These are phyloP conservation scores for Dyspetes luteomarginatus DNA, from an alignment of 2,888 invertebrate species.

Conservation along the genomic window DNA sequence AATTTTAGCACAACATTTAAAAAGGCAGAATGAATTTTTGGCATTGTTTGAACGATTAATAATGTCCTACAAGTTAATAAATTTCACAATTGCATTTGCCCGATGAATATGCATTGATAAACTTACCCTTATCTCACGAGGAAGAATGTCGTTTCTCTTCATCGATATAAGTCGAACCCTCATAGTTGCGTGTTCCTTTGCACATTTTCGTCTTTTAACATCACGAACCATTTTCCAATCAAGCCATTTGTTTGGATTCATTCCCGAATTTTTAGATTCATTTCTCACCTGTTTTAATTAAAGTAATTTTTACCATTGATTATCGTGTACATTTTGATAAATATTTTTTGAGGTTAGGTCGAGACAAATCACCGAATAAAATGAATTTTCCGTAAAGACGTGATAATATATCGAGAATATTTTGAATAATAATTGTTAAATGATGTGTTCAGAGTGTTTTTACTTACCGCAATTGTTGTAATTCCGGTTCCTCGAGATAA, in stretches of 20 bases:
- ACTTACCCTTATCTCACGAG: slow-evolving; percentile 87
- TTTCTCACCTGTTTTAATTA: slow-evolving; percentile 41
- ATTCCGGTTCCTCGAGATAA: slow-evolving; percentile 35
- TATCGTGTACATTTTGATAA: neutral
- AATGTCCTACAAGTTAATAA: neutral
- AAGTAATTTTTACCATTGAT: neutral
- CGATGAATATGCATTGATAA: neutral
- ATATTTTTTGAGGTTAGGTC: slow-evolving; percentile 56
- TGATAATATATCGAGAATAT: neutral
- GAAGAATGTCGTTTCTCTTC: slow-evolving; percentile 93
- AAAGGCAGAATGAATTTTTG: too few relatives aligned
- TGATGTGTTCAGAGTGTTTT: neutral
- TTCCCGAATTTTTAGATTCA: slow-evolving; percentile 34
- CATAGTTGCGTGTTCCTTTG: slow-evolving; percentile 90
- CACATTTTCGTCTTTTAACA: slow-evolving; percentile 91
- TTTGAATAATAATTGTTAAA: neutral
- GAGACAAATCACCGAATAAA: neutral
- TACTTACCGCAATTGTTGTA: slow-evolving; percentile 27
- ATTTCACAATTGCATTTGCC: neutral
- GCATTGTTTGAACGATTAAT: too few relatives aligned
- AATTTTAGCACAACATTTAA: too few relatives aligned
- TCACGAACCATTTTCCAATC: slow-evolving; percentile 95
- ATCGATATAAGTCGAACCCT: slow-evolving; percentile 93
- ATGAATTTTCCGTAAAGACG: neutral
- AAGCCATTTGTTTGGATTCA: slow-evolving; percentile 87